These are phyloP conservation scores for Blastobasis adustella DNA, from an alignment of 2,888 invertebrate species.

Conservation along the genomic window DNA sequence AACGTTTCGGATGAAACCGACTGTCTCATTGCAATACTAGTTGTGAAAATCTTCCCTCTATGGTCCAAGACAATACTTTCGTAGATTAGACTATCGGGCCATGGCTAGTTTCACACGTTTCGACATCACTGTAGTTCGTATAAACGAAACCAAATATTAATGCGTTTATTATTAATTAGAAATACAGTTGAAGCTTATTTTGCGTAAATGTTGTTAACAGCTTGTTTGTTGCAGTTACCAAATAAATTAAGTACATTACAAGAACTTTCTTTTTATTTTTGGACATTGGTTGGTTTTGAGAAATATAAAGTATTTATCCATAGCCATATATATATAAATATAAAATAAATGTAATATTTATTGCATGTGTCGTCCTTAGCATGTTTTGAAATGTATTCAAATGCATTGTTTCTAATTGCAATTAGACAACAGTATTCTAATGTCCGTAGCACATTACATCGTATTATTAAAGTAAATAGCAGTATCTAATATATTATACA, in stretches of 20 bases:
- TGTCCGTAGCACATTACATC: slow-evolving; percentile 19
- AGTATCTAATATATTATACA: too few species aligned
- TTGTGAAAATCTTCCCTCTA: slow-evolving; percentile 6
- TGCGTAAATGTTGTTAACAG: slow-evolving; percentile 13
- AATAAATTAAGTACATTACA: slow-evolving; percentile 59
- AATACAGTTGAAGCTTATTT: slow-evolving; percentile 34
- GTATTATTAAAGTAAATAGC: slow-evolving; percentile 8
- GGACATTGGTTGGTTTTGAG: not conserved
- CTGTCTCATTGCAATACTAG: not conserved
- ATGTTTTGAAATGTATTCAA: slow-evolving; percentile 16
- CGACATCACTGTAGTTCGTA: not conserved
- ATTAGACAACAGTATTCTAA: slow-evolving; percentile 19
- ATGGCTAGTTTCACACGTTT: not conserved
- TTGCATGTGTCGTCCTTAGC: slow-evolving; percentile 12
- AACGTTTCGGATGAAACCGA: not conserved
- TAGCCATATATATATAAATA: slow-evolving; percentile 5
- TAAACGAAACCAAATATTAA: slow-evolving; percentile 5
- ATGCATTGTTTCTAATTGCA: slow-evolving; percentile 7
- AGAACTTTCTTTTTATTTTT: slow-evolving; percentile 37
- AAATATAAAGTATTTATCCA: not conserved
- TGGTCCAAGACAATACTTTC: slow-evolving; percentile 17
- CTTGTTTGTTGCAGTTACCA: slow-evolving; percentile 60
- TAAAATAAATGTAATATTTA: slow-evolving; percentile 1
- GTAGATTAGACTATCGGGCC: not conserved
- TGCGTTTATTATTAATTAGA: slow-evolving; percentile 3